Base-by-base conservation (phyloP, 1,140 invertebrate genomes). In the Coenobita brevimanus region DNA sequence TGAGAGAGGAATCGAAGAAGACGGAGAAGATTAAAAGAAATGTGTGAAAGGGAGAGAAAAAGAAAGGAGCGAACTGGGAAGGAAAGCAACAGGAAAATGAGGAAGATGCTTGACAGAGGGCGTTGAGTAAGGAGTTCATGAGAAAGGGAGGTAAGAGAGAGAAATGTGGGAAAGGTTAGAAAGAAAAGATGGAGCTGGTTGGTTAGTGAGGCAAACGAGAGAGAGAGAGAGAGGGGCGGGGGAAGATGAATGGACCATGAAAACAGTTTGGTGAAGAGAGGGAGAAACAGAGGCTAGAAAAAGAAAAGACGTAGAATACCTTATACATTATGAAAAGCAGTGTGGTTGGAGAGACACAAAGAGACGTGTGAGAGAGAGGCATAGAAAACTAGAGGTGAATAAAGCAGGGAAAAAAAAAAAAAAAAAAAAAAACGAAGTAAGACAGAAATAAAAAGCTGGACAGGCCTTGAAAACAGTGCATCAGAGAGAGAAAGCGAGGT, bases 401-500 rank as follows among this genome's bases (percentile, higher is more conserved):
- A 24, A 69, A 33, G 33, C 8, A 69, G 13, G 33, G 64, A 21
- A 24, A 21, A 24, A 62, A 50, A 60, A 33, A 17, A 24, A 30
- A 50, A 38, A 30, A 24, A 60, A 13, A 2, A 13, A 43, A 46
- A 50, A 27, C 3, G 38, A 43, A 46, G 30, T 21, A 24, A n/a
- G 24, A 27, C 41, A 10, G 24, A 24, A 41, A 13, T 4, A 50
- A 54, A 27, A 30, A 27, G 38, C 1, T 15, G 43, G 64, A 36
- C 21, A 69, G 80, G 78, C n/a, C 54, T 54, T 62, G 33, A 64
- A 60, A 64, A 60, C 67, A n/a, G 30, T 27, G 21, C 50, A 57
- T 33, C 62, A 71, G 46, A 81, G 78, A 69, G 64, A 10, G 64
- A 41, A 30, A 69, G 38, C 46, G 80, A 71, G 64, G 27, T 57